Base-by-base conservation (phyloP, 2,888 invertebrate species). In the Argyra leucocephala region DNA sequence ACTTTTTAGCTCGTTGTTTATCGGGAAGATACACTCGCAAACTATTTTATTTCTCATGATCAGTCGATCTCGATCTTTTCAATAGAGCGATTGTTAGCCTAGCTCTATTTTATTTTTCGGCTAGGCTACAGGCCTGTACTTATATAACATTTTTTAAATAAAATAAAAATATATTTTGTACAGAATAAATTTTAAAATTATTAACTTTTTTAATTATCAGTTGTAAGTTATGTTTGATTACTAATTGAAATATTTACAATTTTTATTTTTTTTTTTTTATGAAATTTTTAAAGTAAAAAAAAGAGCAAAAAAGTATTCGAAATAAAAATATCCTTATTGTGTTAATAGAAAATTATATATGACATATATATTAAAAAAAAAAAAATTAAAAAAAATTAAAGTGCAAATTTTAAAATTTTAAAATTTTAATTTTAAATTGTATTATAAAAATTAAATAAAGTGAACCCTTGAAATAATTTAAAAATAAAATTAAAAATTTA, bases 1-100 rank as follows among this genome's bases (percentile, higher is more conserved):
- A 78, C 76, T 61, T 31, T 58, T 58, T 75, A 74, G 74, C 75
- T 74, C 75, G 76, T 75, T 76, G 76, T 76, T 76, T 77, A 76
- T 78, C 67, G 67, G 66, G 12, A 48, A 76, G 75, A 76, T 76
- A 76, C 76, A 76, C 77, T 77, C 77, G 75, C 74, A 73, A 73
- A 71, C 76, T 74, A 74, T 74, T 75, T 72, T 76, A 77, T 77
- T 78, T 77, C 76, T 76, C 75, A 75, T 76, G 75, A 77, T 79
- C 79, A 79, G 79, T 79, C 77, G 79, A 78, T 78, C 78, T 78
- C 78, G 78, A 78, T 77, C 79, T 78, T 77, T 78, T 77, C 78
- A 78, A 78, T 77, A 78, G 78, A 77, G 77, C 78, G 77, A 78
- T 78, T 78, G 78, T 77, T 77, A 75, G 74, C 70, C 68, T 71